Evolutionary conservation across 2,888 invertebrate genomes (phyloP).

Genomic region (Nemotelus pantherinus): DNA sequence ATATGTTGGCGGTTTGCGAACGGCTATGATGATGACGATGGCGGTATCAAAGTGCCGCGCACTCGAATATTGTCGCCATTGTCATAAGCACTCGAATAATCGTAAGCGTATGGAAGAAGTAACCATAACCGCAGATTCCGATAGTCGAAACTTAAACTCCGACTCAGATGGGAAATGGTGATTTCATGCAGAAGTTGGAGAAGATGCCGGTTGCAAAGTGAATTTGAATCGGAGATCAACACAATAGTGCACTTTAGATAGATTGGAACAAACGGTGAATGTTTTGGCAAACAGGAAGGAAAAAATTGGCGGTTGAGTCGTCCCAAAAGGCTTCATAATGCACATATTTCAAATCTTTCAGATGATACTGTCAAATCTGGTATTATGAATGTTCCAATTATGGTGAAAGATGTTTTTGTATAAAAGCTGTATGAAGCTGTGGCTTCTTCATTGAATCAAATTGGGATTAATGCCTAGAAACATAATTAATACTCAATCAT

Average conservation of each 20-base stretch:
- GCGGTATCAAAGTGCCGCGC: slow-evolving; percentile 25
- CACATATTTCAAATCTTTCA: too few relatives aligned
- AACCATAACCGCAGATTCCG: slow-evolving; percentile 16
- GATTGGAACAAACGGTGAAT: background rate
- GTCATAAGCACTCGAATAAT: background rate
- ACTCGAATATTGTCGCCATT: background rate
- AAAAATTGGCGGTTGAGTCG: background rate
- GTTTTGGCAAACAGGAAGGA: background rate
- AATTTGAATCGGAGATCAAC: slow-evolving; percentile 20
- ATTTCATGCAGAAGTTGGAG: too few relatives aligned
- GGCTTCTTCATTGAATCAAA: too few relatives aligned
- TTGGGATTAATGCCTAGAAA: too few relatives aligned
- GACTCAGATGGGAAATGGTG: too few relatives aligned
- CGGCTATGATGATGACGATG: slow-evolving; percentile 1
- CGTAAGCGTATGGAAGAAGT: background rate
- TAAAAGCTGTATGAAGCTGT: too few relatives aligned
- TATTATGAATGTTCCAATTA: too few relatives aligned
- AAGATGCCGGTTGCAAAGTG: background rate
- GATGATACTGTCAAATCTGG: too few relatives aligned
- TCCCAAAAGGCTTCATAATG: background rate
- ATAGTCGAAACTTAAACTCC: too few relatives aligned
- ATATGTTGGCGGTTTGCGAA: background rate
- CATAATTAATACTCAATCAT: too few relatives aligned
- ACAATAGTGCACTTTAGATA: slow-evolving; percentile 30
- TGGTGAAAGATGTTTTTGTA: too few relatives aligned